phyloP scores from a whole-genome alignment of 2,888 invertebrate genomes.

The Luperina testacea region DNA sequence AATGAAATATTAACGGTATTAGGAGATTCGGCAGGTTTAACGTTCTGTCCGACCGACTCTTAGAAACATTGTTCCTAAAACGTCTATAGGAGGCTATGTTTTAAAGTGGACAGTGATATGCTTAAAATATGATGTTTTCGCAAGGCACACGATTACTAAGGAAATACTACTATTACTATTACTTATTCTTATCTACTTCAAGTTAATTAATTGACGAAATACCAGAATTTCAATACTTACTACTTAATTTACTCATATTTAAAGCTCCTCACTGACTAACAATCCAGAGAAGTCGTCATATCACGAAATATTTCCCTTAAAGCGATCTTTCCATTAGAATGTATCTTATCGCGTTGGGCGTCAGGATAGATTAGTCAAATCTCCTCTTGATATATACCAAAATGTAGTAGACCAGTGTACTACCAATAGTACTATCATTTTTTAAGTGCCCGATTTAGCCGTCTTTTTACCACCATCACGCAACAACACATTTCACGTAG shows the following conservation, averaged over 20 bases:
- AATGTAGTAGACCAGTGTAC: background rate
- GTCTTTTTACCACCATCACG: background rate
- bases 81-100: background rate
- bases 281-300: background rate
- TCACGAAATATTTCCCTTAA: background rate
- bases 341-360: background rate
- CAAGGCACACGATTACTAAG: background rate
- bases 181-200: too few relatives aligned
- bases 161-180: too few relatives aligned
- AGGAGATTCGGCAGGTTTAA: background rate
- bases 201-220: background rate
- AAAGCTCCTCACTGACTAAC: background rate
- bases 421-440: background rate
- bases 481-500: background rate
- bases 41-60: background rate
- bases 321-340: background rate
- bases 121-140: background rate
- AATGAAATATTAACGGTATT: background rate
- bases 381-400: background rate
- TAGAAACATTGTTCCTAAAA: background rate
- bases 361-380: background rate
- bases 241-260: background rate
- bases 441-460: background rate
- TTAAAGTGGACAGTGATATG: background rate
- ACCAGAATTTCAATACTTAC: background rate